Conservation (phyloP, 1,140 invertebrate species). For the Piezodorus guildinii region DNA sequence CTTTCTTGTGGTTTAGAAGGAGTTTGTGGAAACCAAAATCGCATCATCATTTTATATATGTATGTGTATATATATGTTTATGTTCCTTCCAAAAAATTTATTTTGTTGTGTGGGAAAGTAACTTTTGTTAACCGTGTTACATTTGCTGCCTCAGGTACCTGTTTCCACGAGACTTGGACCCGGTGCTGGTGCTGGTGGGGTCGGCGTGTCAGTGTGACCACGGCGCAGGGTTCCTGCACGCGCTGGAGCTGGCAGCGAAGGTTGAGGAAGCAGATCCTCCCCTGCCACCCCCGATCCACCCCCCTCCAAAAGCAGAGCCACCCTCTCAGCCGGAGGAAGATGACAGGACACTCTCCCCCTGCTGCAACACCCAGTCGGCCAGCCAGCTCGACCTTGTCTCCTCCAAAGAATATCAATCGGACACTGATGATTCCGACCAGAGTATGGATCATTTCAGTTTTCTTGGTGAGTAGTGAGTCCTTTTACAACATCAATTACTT, state of each 20-base stretch:
- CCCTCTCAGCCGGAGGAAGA: background rate
- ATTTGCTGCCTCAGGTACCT: slow-evolving; percentile 20
- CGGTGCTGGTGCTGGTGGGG: slow-evolving; percentile 26
- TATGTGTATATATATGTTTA: too few species aligned
- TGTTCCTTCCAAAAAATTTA: too few species aligned
- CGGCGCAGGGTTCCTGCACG: slow-evolving; percentile 23
- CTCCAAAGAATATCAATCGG: slow-evolving; percentile 18
- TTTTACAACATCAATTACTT: too few species aligned
- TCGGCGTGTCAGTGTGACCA: slow-evolving; percentile 25
- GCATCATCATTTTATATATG: too few species aligned
- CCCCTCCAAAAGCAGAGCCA: background rate
- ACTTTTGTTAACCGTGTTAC: too few species aligned
- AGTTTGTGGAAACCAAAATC: too few species aligned
- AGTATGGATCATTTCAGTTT: slow-evolving; percentile 20
- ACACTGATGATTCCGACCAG: slow-evolving; percentile 14
- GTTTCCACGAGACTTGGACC: slow-evolving; percentile 26
- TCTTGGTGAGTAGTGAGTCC: slow-evolving; percentile 1
- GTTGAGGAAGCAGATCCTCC: background rate
- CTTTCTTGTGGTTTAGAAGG: too few species aligned
- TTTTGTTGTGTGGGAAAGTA: too few species aligned
- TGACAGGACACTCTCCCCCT: background rate
- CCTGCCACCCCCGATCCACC: background rate
- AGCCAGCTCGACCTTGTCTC: slow-evolving; percentile 21
- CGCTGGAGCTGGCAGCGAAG: slow-evolving; percentile 14
- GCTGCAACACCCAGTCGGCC: slow-evolving; percentile 19